phyloP scores from a whole-genome alignment of 2,113 vertebrate species.

The Hippotragus niger region DNA sequence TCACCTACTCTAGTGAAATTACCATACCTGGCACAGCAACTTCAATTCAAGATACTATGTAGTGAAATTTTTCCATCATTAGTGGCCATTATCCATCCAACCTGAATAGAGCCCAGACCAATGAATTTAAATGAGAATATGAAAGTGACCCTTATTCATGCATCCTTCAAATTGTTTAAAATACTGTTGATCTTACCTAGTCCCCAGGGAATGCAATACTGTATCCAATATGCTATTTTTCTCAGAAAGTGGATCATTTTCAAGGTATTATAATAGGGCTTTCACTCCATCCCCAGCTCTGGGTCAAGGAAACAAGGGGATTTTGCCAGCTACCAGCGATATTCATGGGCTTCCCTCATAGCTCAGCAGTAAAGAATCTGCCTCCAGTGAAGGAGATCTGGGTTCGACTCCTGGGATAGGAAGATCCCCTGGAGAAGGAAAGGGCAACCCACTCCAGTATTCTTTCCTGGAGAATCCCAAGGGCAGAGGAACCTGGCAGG shows the following conservation, averaged over 20 bases:
- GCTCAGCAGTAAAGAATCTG: background rate
- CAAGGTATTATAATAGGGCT: background rate
- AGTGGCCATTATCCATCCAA: background rate
- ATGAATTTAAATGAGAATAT: background rate
- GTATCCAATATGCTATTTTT: background rate
- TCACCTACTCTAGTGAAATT: background rate
- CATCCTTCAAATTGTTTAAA: background rate
- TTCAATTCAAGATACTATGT: background rate
- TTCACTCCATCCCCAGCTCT: background rate
- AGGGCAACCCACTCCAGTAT: background rate
- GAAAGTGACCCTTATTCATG: background rate
- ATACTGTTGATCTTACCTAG: background rate
- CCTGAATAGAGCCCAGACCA: background rate
- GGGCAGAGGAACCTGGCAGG: background rate
- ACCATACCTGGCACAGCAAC: background rate
- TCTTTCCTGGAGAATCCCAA: background rate
- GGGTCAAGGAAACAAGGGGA: background rate
- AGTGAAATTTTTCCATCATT: background rate
- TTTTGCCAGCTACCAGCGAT: background rate
- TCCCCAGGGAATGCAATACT: background rate
- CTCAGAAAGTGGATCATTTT: background rate
- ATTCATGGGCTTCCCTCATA: background rate
- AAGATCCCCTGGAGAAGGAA: background rate
- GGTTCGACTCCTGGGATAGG: background rate
- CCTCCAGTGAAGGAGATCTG: background rate